Percentiles rank a stretch among this genome's conserved stretches.
Conservation (phyloP, 2,888 invertebrate species). For the Eilema griseolum region DNA sequence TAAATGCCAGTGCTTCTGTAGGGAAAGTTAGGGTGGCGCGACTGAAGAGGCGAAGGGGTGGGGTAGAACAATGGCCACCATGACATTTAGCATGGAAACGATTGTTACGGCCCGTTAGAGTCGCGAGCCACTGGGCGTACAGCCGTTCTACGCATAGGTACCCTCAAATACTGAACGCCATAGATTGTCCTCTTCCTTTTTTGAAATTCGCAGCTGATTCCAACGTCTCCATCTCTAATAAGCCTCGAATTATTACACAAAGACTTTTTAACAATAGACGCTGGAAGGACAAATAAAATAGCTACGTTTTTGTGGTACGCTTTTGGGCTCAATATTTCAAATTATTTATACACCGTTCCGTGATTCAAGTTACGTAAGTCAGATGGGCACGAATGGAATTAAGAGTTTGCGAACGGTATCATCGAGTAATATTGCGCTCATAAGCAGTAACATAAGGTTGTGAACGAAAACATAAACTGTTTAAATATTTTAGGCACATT, state of each 20-base stretch:
- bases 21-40: constrained; percentile 67
- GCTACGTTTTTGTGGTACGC: constrained; percentile 32
- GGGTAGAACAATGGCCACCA: constrained; percentile 84
- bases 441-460: constrained; percentile 69
- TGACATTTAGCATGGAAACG: constrained; percentile 87
- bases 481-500: constrained; percentile 81
- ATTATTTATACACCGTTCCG: constrained; percentile 44
- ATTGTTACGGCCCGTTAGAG: constrained; percentile 84
- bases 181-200: constrained; percentile 61
- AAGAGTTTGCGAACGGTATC: constrained; percentile 45
- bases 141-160: constrained; percentile 71
- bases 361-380: constrained; percentile 45
- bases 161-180: constrained; percentile 70
- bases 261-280: constrained; percentile 20
- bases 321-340: constrained; percentile 39
- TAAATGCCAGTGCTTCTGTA: constrained; percentile 79
- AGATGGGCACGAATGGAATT: constrained; percentile 46
- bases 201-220: constrained; percentile 32
- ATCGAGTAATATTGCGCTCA: constrained; percentile 59
- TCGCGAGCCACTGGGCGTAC: constrained; percentile 76
- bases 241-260: constrained; percentile 33
- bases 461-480: constrained; percentile 74
- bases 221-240: constrained; percentile 28
- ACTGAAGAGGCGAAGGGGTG: constrained; percentile 56
- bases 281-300: constrained; percentile 33